These are phyloP conservation scores for Aptenodytes forsteri DNA, from an alignment of 2,113 vertebrate species.

Conservation along the genomic window DNA sequence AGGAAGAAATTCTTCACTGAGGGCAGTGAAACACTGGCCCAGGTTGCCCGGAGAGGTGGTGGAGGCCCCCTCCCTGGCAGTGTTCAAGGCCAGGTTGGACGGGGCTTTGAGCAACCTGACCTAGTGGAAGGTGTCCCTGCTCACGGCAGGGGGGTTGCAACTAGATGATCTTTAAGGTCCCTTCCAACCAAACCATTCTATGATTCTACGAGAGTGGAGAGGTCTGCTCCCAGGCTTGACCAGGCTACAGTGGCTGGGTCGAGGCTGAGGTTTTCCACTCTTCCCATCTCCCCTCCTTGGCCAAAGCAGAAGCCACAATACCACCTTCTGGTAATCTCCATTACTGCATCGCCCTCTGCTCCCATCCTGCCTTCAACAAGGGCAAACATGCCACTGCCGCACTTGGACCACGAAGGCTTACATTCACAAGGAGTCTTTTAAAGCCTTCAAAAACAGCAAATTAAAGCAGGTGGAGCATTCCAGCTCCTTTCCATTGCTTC, in stretches of 20 bases:
- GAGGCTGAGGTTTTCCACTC: neutral
- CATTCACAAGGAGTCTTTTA: neutral
- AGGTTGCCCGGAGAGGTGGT: too few relatives aligned
- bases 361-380: neutral
- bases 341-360: neutral
- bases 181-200: too few relatives aligned
- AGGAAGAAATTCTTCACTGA: too few relatives aligned
- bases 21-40: too few relatives aligned
- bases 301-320: neutral
- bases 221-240: neutral
- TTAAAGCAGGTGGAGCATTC: neutral
- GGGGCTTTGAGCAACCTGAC: too few relatives aligned
- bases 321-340: neutral
- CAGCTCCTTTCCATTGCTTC: neutral
- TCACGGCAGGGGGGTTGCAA: too few relatives aligned
- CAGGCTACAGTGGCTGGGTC: neutral
- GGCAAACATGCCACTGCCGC: fast-evolving
- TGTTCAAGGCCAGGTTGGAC: too few relatives aligned
- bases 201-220: too few relatives aligned
- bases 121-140: too few relatives aligned
- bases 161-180: too few relatives aligned
- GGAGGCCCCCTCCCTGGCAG: too few relatives aligned
- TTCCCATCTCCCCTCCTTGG: neutral
- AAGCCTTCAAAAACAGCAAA: too few relatives aligned
- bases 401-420: fast-evolving